Conservation (phyloP, 30 jellyfish, hydroid and myxozoan species). For the Turritopsis dohrnii region DNA sequence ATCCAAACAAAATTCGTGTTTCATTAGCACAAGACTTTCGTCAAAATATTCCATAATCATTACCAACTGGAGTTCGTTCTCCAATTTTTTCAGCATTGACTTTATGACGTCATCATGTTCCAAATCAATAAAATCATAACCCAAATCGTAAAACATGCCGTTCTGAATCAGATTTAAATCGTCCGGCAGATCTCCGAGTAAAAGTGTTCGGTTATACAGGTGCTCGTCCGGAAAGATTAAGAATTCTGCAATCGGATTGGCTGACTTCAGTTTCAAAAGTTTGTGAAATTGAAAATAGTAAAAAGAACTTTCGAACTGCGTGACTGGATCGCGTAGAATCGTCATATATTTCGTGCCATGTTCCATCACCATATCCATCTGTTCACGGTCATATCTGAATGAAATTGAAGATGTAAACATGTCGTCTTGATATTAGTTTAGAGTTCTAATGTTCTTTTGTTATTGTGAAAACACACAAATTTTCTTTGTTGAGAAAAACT, state of each 20-base stretch:
- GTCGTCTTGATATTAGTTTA: too few species aligned
- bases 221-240: conserved; percentile 79
- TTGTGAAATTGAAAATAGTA: conserved; percentile 71
- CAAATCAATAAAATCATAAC: conserved; percentile 76
- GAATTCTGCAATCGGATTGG: conserved; percentile 78
- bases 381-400: conserved; percentile 56
- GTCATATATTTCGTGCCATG: conserved; percentile 67
- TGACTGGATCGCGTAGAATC: conserved; percentile 76
- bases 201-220: conserved; percentile 64
- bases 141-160: conserved; percentile 95
- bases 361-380: conserved; percentile 83
- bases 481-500: too few species aligned
- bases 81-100: conserved; percentile 41
- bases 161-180: conserved; percentile 71
- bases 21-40: conserved; percentile 86
- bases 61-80: conserved; percentile 75
- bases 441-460: too few species aligned
- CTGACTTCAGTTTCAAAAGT: conserved; percentile 42
- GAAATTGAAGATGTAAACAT: too few species aligned
- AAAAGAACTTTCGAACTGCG: conserved; percentile 91
- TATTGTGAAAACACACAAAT: too few species aligned
- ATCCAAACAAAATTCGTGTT: conserved; percentile 76
- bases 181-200: conserved; percentile 79
- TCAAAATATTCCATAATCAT: conserved; percentile 82
- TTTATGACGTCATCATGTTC: conserved; percentile 34